Percentiles rank a stretch among this genome's conserved stretches.
Evolutionary conservation across 2,797 vertebrate genomes (phyloP).

Genomic region (Malurus splendens): DNA sequence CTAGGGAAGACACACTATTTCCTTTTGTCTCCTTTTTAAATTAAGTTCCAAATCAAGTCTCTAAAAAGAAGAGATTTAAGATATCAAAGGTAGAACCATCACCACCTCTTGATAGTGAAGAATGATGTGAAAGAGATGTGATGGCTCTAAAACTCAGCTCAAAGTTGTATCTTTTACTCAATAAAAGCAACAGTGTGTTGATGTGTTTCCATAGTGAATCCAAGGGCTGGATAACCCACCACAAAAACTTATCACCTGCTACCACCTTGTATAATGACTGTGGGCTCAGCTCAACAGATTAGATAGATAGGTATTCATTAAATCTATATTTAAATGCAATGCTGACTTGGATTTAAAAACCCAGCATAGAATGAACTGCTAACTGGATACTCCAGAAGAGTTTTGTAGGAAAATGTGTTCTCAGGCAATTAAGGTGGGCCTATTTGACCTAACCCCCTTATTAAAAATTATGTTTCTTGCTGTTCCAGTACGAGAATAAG

Average conservation of each 20-base stretch:
- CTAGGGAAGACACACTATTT: not conserved
- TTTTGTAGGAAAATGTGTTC: not conserved
- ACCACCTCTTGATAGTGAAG: not conserved
- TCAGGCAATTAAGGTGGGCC: not conserved
- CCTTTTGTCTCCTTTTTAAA: not conserved
- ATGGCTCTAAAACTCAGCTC: not conserved
- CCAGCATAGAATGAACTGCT: not conserved
- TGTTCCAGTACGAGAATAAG: not conserved
- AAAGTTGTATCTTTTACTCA: not conserved
- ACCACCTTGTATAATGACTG: not conserved
- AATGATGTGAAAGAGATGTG: not conserved
- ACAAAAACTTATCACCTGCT: not conserved
- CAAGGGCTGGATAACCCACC: not conserved
- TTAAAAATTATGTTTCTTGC: not conserved
- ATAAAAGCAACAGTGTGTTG: not conserved
- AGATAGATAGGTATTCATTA: not conserved
- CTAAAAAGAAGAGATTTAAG: not conserved
- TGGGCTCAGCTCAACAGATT: not conserved
- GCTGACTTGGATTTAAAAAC: not conserved
- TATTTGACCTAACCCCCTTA: not conserved
- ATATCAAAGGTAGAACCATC: not conserved
- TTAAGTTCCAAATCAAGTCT: conserved; percentile 3
- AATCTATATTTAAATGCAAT: not conserved
- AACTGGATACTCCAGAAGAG: not conserved
- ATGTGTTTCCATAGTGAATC: not conserved